phyloP scores from a whole-genome alignment of 2,113 vertebrate genomes.

The Ciconia stormi region DNA sequence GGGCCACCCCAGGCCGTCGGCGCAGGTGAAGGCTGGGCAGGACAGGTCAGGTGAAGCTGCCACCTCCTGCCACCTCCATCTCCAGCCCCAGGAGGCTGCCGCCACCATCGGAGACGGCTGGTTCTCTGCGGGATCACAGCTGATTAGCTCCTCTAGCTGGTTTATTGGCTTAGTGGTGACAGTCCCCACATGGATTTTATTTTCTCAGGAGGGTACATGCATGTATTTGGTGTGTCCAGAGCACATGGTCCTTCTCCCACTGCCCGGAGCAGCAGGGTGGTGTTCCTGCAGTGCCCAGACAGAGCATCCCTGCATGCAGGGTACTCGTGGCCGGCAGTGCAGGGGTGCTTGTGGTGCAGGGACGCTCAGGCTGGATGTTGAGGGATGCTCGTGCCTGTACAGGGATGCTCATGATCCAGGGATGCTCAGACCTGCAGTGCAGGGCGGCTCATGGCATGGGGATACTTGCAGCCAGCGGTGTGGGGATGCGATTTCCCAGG shows the following conservation, averaged over 20 bases:
- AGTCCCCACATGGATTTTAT: background rate
- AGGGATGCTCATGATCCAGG: background rate
- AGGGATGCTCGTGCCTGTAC: too few relatives aligned
- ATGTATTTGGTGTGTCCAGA: background rate
- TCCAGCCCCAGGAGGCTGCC: background rate
- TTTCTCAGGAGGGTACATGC: background rate
- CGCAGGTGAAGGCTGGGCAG: background rate
- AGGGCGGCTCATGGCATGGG: fast-evolving
- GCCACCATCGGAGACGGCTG: fast-evolving
- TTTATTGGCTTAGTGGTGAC: background rate
- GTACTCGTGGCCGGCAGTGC: background rate
- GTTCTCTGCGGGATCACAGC: background rate
- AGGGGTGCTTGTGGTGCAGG: background rate
- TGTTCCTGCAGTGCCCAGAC: background rate
- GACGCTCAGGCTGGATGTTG: background rate
- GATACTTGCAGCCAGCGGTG: background rate
- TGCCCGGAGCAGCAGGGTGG: background rate
- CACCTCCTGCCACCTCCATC: background rate
- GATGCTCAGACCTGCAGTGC: background rate
- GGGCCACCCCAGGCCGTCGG: background rate
- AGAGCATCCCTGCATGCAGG: background rate
- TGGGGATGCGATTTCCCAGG: background rate
- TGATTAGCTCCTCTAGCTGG: background rate
- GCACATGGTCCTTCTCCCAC: background rate
- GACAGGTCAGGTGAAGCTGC: background rate